phyloP scores from a whole-genome alignment of 2,888 invertebrate genomes.

The Heliconius sara region DNA sequence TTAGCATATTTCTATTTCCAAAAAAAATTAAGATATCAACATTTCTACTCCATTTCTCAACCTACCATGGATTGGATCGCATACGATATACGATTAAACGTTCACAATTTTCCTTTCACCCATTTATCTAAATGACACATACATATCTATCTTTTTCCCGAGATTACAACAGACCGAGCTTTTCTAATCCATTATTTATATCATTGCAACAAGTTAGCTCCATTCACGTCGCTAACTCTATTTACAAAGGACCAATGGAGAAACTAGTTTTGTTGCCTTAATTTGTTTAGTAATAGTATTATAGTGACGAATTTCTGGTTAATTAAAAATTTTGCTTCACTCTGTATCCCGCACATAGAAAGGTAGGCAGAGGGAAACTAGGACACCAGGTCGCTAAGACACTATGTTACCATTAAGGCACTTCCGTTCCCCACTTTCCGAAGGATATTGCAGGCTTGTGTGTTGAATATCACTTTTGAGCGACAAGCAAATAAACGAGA shows the following conservation, averaged over 20 bases:
- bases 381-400: no score
- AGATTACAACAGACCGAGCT: constrained; percentile 35
- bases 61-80: neutral
- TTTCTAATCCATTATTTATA: constrained; percentile 36
- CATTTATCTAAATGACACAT: constrained; percentile 28
- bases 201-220: constrained; percentile 18
- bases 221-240: neutral
- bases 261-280: neutral
- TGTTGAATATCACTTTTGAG: no score
- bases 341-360: no score
- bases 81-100: neutral
- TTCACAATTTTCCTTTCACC: neutral
- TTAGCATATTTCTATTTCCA: neutral
- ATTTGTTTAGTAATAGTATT: neutral
- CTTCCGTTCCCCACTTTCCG: no score
- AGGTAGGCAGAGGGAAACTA: no score
- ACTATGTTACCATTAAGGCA: no score
- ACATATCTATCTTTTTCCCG: constrained; percentile 22
- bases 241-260: neutral
- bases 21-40: neutral
- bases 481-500: no score
- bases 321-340: no score
- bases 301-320: neutral
- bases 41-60: no score
- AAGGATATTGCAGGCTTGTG: no score